Percentiles rank a stretch among this genome's conserved stretches.
These are phyloP conservation scores for Drosophila ficusphila DNA, from an alignment of 1,140 invertebrate genomes.

Conservation along the genomic window DNA sequence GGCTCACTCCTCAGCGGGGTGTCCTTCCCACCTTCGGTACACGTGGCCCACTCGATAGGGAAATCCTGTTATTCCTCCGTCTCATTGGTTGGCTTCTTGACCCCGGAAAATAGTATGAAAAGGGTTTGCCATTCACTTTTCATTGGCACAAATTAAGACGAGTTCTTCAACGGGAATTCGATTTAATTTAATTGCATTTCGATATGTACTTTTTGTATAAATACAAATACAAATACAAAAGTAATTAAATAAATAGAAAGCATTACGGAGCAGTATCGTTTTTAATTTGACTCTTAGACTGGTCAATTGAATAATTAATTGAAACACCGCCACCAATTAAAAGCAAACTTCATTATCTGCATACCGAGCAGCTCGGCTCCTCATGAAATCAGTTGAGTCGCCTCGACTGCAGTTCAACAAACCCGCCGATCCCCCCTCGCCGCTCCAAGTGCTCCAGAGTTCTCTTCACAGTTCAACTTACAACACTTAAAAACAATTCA, in stretches of 20 bases:
- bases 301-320: background rate
- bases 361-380: background rate
- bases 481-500: slow-evolving; percentile 80
- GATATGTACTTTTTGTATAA: no score
- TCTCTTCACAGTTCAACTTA: slow-evolving; percentile 50
- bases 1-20: background rate
- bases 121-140: slow-evolving; percentile 9
- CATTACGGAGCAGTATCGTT: no score
- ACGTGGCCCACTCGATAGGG: slow-evolving; percentile 31
- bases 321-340: background rate
- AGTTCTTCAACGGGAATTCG: background rate
- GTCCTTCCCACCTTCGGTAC: background rate
- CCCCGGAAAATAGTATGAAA: background rate
- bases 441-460: background rate
- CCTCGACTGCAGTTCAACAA: slow-evolving; percentile 32
- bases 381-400: slow-evolving; percentile 13
- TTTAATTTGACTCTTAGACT: no score
- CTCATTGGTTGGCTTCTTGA: slow-evolving; percentile 17
- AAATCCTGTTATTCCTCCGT: slow-evolving; percentile 11
- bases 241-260: background rate
- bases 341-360: background rate
- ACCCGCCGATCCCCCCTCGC: slow-evolving; percentile 2
- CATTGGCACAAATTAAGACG: background rate
- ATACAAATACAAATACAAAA: no score
- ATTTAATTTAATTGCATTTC: no score